These are phyloP conservation scores for Pimpla rufipes DNA, from an alignment of 2,888 invertebrate genomes.

Conservation along the genomic window DNA sequence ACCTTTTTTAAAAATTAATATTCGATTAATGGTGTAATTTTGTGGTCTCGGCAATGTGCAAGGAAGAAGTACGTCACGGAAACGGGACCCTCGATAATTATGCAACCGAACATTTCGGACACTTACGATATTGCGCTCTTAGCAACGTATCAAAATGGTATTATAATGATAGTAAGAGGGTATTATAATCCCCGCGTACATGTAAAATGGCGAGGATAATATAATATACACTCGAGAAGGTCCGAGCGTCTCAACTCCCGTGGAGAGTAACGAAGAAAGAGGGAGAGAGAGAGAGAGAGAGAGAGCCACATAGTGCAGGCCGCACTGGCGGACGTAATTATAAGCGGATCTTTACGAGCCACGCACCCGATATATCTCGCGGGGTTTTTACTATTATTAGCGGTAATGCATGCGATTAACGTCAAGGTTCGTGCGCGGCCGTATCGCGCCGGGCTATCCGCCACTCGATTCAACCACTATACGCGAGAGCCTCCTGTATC, in stretches of 20 bases:
- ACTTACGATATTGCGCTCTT: conserved; percentile 1
- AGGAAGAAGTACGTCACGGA: neutral
- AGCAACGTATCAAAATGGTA: neutral
- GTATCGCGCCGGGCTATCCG: conserved; percentile 61
- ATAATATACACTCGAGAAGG: conserved; percentile 34
- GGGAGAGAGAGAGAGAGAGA: neutral
- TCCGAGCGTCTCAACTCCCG: conserved; percentile 37
- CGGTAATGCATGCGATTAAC: conserved; percentile 82
- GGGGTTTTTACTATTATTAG: conserved; percentile 77
- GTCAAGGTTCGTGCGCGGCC: conserved; percentile 80
- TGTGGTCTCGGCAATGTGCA: neutral
- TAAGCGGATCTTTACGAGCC: conserved; percentile 71
- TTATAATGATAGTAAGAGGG: neutral
- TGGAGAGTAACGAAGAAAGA: conserved; percentile 15
- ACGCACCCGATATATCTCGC: conserved; percentile 67
- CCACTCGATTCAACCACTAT: conserved; percentile 71
- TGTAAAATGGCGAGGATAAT: neutral
- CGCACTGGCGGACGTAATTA: conserved; percentile 74
- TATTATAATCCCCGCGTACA: neutral
- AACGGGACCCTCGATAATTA: neutral
- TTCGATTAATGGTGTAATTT: neutral
- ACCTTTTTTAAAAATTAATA: neutral
- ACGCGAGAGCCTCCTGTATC: conserved; percentile 9
- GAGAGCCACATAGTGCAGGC: conserved; percentile 37
- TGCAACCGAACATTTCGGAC: neutral